A percentile compares a stretch with the other conserved stretches of the same genome.
phyloP scores from a whole-genome alignment of 2,797 vertebrate genomes.

The Salmo trutta region DNA sequence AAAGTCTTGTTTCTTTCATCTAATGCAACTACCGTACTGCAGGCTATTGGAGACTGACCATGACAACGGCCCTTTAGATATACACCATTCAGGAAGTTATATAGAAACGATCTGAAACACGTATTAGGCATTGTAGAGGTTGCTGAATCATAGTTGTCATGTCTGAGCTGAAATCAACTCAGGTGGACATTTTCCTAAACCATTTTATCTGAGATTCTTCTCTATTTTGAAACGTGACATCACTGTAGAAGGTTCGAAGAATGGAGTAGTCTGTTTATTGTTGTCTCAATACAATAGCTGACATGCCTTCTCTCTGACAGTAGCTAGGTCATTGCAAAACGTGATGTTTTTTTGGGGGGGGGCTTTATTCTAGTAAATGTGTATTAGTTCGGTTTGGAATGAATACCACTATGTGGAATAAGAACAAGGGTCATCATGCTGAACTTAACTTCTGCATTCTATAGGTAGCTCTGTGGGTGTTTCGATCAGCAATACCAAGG shows the following conservation, averaged over 20 bases:
- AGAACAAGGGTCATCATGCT: constrained; percentile 10
- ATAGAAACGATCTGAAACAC: constrained; percentile 2
- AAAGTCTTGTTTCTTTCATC: constrained; percentile 48
- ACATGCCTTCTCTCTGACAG: neutral
- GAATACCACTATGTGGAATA: neutral
- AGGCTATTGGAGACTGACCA: constrained; percentile 36
- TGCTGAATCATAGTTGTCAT: neutral
- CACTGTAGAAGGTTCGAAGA: neutral
- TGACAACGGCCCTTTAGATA: neutral
- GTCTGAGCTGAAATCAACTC: neutral
- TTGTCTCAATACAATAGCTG: neutral
- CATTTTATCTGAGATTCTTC: neutral
- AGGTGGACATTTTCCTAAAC: neutral
- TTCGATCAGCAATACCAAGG: constrained; percentile 47
- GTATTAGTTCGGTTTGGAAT: neutral
- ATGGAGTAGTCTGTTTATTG: neutral
- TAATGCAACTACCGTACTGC: constrained; percentile 26
- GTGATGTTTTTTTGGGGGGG: neutral
- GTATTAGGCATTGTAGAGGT: neutral
- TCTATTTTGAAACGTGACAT: neutral
- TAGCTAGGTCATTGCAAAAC: neutral
- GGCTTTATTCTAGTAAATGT: neutral
- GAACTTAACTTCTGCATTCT: neutral
- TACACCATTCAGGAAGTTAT: neutral
- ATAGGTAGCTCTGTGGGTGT: constrained; percentile 38